phyloP scores from a whole-genome alignment of 1,140 invertebrate species.

The Piezodorus guildinii region DNA sequence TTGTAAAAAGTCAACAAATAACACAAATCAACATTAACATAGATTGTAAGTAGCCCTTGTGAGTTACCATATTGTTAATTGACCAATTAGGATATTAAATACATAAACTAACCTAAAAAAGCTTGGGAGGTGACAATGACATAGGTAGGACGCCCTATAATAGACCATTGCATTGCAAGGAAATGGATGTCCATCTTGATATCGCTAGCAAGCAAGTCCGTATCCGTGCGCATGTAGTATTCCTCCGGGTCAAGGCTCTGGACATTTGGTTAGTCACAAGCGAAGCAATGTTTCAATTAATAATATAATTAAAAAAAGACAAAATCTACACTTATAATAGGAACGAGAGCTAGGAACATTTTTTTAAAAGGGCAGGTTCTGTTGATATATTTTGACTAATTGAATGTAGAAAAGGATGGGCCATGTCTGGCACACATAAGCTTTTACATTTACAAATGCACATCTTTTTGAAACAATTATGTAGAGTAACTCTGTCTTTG shows the following conservation, averaged over 20 bases:
- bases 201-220: slow-evolving; percentile 73
- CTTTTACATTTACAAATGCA: no score
- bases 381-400: no score
- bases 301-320: background rate
- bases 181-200: slow-evolving; percentile 80
- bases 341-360: no score
- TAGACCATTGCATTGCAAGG: slow-evolving; percentile 86
- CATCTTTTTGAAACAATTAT: no score
- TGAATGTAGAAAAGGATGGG: no score
- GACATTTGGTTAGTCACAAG: slow-evolving; percentile 9
- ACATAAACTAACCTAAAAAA: slow-evolving; percentile 54
- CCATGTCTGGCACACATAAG: no score
- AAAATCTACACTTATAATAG: background rate
- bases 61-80: no score
- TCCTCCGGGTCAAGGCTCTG: slow-evolving; percentile 87
- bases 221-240: slow-evolving; percentile 86
- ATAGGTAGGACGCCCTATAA: slow-evolving; percentile 79
- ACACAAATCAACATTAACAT: no score
- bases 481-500: no score
- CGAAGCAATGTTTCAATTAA: background rate
- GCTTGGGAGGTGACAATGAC: slow-evolving; percentile 67
- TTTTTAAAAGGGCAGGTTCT: no score
- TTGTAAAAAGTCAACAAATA: no score
- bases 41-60: no score
- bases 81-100: background rate